Percentiles rank a stretch among this genome's conserved stretches.
Evolutionary conservation across 2,797 vertebrate species (phyloP).

Genomic region (Gallinago stenura): DNA sequence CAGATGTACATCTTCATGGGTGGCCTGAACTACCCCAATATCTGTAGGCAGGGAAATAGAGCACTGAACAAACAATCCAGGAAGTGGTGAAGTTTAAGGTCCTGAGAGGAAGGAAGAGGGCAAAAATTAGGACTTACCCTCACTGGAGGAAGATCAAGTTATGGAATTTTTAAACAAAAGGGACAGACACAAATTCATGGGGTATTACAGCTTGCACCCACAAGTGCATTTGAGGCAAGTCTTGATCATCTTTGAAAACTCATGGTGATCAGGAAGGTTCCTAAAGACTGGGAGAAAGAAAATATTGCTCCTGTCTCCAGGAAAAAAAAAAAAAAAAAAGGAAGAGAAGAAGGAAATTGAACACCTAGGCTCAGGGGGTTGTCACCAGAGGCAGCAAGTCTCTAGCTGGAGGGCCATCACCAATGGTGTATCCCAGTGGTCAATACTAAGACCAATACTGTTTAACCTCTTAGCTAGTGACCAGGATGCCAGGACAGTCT

Average conservation of each 20-base stretch:
- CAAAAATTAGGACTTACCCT: background rate
- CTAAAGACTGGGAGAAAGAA: background rate
- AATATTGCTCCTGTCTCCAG: background rate
- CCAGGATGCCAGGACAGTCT: background rate
- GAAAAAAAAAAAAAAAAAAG: background rate
- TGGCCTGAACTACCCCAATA: background rate
- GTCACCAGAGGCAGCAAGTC: background rate
- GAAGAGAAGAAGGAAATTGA: background rate
- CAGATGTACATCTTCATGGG: background rate
- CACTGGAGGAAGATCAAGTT: background rate
- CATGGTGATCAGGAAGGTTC: background rate
- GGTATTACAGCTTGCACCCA: background rate
- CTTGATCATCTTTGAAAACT: background rate
- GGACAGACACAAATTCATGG: background rate
- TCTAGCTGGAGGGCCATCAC: background rate
- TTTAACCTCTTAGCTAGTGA: background rate
- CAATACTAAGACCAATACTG: background rate
- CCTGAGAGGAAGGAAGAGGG: background rate
- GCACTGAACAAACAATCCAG: background rate
- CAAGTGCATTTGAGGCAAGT: background rate
- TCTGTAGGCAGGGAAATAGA: background rate
- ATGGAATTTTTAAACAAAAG: background rate
- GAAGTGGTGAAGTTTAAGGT: fast-evolving
- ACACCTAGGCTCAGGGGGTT: background rate
- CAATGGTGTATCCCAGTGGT: background rate